Conservation (phyloP, 2,113 vertebrate species). For the Myxocyprinus asiaticus region DNA sequence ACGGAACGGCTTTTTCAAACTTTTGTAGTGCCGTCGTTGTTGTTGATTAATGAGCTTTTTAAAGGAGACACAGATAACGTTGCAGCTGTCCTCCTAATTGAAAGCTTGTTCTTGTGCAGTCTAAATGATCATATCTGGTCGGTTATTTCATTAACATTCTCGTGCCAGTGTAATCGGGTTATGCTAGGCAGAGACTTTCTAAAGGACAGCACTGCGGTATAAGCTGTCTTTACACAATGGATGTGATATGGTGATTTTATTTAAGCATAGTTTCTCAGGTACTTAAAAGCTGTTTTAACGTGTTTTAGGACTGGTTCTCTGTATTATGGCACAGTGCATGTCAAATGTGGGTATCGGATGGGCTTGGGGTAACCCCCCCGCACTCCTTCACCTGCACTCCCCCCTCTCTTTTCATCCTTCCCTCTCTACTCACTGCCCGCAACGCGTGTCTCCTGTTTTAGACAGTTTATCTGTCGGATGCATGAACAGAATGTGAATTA, state of each 20-base stretch:
- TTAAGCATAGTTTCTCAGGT: too few relatives aligned
- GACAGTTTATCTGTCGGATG: neutral
- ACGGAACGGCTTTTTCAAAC: neutral
- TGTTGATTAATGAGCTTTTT: too few relatives aligned
- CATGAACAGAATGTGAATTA: neutral
- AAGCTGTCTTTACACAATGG: neutral
- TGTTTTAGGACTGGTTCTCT: too few relatives aligned
- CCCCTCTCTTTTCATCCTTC: neutral
- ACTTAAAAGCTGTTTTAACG: too few relatives aligned
- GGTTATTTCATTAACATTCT: conserved; percentile 63
- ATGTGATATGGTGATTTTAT: neutral
- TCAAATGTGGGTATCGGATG: too few relatives aligned
- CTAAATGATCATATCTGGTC: neutral
- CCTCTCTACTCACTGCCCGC: neutral
- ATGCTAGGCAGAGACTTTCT: conserved; percentile 49
- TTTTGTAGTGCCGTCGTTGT: neutral
- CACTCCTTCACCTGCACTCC: too few relatives aligned
- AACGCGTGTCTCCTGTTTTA: neutral
- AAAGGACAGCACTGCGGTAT: neutral
- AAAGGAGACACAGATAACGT: neutral
- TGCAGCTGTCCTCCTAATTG: neutral
- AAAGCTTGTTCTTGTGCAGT: neutral
- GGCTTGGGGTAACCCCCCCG: too few relatives aligned
- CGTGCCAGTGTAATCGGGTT: conserved; percentile 64
- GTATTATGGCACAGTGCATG: too few relatives aligned